Evolutionary conservation across 1,140 invertebrate genomes (phyloP).

Genomic region (Brachionus calyciflorus): DNA sequence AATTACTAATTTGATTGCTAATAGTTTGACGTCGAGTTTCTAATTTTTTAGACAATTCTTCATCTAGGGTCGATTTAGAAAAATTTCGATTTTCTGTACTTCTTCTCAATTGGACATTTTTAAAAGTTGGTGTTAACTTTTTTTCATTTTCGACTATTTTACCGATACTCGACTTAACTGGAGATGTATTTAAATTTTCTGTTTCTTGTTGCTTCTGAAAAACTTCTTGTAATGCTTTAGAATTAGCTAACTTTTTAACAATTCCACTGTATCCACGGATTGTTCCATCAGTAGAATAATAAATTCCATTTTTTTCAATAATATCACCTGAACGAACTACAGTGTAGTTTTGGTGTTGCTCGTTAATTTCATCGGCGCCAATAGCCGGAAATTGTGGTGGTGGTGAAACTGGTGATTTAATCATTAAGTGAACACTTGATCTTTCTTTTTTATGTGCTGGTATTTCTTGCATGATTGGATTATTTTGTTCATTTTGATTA

Average conservation of each 20-base stretch:
- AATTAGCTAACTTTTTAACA: conserved; percentile 27
- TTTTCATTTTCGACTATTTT: conserved; percentile 23
- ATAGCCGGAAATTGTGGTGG: conserved; percentile 45
- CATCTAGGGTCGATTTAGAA: not conserved
- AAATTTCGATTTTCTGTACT: not conserved
- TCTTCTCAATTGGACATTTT: conserved; percentile 26
- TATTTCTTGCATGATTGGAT: not conserved
- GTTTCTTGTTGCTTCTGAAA: conserved; percentile 30
- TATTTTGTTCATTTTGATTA: conserved; percentile 20
- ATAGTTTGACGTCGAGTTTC: conserved; percentile 20
- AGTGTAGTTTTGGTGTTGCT: conserved; percentile 34
- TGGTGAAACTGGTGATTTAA: conserved; percentile 34
- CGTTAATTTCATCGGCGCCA: conserved; percentile 17
- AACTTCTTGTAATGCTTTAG: conserved; percentile 28
- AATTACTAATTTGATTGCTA: not conserved
- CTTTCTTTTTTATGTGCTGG: not conserved
- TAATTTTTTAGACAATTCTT: conserved; percentile 19
- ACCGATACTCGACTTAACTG: conserved; percentile 9
- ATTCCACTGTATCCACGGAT: conserved; percentile 37
- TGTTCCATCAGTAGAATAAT: conserved; percentile 43
- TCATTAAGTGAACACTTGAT: not conserved
- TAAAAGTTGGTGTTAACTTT: not conserved
- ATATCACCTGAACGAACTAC: conserved; percentile 39
- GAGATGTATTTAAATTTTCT: not conserved
- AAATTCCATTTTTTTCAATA: conserved; percentile 45